Conservation (phyloP, 64 coral and sea anemone genomes). For the Acropora tenuis region DNA sequence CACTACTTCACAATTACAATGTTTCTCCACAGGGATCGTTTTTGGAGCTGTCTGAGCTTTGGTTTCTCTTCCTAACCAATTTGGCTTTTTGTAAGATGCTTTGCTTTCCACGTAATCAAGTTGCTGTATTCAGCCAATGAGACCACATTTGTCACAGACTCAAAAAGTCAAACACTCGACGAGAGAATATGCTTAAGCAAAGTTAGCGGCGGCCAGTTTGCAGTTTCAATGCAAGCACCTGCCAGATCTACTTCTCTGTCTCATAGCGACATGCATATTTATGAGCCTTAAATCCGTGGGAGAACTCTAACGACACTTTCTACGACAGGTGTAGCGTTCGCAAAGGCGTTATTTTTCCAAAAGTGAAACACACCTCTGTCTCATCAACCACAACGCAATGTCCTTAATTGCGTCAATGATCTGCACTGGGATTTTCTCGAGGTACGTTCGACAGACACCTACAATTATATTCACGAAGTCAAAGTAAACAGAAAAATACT, state of each 20-base stretch:
- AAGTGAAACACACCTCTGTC: neutral
- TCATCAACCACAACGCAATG: neutral
- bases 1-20: too few relatives aligned
- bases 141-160: neutral
- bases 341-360: neutral
- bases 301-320: neutral
- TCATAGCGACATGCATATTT: neutral
- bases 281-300: neutral
- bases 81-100: neutral
- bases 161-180: neutral
- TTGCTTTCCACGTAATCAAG: neutral
- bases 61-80: neutral
- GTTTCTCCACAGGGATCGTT: too few relatives aligned
- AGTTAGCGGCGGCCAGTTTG: neutral
- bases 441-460: too few relatives aligned
- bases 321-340: too few relatives aligned
- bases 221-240: neutral
- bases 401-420: neutral
- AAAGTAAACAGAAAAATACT: too few relatives aligned
- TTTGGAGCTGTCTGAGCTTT: too few relatives aligned
- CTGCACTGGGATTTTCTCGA: too few relatives aligned
- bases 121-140: neutral
- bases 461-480: too few relatives aligned
- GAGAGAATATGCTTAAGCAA: neutral
- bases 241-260: neutral